Percentiles rank a stretch among this genome's conserved stretches.
These are phyloP conservation scores for Cynocephalus volans DNA, from an alignment of 2,113 vertebrate genomes.

Conservation along the genomic window DNA sequence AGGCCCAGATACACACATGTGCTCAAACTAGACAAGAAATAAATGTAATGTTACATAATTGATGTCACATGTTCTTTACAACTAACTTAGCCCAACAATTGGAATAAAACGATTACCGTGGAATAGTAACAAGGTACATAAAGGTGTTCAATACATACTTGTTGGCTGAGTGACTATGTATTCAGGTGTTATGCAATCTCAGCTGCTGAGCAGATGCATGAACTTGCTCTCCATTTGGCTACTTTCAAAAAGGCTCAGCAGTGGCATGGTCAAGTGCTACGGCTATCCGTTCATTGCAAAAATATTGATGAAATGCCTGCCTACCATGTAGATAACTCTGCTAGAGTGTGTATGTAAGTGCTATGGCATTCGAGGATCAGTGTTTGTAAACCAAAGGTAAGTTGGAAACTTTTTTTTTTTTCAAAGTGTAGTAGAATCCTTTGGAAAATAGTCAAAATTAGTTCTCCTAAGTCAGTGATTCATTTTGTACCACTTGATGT, in stretches of 20 bases:
- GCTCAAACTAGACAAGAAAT: constrained; percentile 63
- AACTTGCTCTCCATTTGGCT: not conserved
- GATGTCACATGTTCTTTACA: constrained; percentile 60
- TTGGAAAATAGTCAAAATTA: not conserved
- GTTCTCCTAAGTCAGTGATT: not conserved
- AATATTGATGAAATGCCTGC: not conserved
- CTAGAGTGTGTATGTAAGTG: not conserved
- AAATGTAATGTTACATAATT: constrained; percentile 27
- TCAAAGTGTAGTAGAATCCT: not conserved
- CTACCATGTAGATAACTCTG: not conserved
- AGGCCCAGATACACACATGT: not conserved
- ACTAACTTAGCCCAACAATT: constrained; percentile 13
- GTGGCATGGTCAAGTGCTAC: not conserved
- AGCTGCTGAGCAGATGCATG: constrained; percentile 47
- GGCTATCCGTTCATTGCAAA: not conserved
- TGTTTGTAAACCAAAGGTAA: not conserved
- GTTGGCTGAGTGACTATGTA: not conserved
- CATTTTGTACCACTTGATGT: not conserved
- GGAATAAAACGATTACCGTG: constrained; percentile 1
- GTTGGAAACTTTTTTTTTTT: not conserved
- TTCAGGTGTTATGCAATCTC: not conserved
- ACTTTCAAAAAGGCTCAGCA: not conserved
- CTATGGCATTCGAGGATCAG: not conserved
- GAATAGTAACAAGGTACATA: not conserved
- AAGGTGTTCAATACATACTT: not conserved